Conservation (phyloP, 2,888 invertebrate genomes). For the Altica lythri region DNA sequence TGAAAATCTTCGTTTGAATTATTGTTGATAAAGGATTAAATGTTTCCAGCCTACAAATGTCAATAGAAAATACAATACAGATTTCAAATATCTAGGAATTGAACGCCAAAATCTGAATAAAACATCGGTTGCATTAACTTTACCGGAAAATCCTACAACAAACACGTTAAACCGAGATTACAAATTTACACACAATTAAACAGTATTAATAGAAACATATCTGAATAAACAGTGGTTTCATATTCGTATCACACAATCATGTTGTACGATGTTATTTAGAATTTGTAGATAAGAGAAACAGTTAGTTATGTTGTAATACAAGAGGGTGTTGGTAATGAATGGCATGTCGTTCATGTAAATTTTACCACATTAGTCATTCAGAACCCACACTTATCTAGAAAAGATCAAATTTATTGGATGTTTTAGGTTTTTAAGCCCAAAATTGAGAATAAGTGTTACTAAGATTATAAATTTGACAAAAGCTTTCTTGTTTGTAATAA, state of each 20-base stretch:
- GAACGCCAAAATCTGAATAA: constrained; percentile 7
- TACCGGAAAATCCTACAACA: constrained; percentile 7
- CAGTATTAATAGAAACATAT: constrained; percentile 9
- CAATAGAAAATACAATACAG: no score
- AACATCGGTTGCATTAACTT: constrained; percentile 7
- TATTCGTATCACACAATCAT: constrained; percentile 11
- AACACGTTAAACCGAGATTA: constrained; percentile 8
- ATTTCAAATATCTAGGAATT: constrained; percentile 1
- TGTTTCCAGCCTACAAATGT: no score
- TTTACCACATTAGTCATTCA: background rate
- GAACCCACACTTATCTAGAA: background rate
- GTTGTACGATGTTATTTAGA: constrained; percentile 10
- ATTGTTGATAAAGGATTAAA: no score
- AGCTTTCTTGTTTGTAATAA: no score
- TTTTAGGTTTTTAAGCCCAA: no score
- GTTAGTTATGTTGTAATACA: background rate
- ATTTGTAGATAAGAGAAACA: constrained; percentile 2
- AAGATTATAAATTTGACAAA: no score
- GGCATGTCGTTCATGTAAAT: constrained; percentile 1
- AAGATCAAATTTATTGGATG: background rate
- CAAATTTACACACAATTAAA: constrained; percentile 13
- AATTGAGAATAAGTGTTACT: no score
- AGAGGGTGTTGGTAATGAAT: background rate
- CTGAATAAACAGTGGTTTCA: constrained; percentile 10
- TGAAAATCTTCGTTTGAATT: no score